Base-by-base conservation (phyloP, 2,888 invertebrate species). In the Lypha dubia region DNA sequence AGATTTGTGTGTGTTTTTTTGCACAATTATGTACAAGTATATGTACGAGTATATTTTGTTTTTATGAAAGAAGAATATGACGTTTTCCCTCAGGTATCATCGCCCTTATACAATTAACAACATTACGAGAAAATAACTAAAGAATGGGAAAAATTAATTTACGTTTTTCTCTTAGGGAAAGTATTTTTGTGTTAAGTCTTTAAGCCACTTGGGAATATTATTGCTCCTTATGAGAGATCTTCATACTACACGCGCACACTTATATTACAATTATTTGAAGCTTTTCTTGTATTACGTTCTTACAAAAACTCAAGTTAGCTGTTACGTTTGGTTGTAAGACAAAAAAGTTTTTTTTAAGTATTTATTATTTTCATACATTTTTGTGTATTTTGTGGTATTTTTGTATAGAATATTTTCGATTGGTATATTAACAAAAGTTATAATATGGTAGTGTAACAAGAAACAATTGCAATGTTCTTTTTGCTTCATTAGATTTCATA, bases 1-100 rank as follows among this genome's bases (percentile, higher is more conserved):
- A 80, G 84, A 67, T 79, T 79, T 75, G 44, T 75, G 17, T 60
- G 20, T 38, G 38, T 60, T 38, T 28, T 79, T 79, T 68, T 22
- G n/a, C n/a, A n/a, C n/a, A n/a, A n/a, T n/a, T n/a, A n/a, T n/a
- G n/a, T n/a, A n/a, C n/a, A n/a, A n/a, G n/a, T 46, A 35, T 35
- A 60, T 46, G 67, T 51, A 15, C 22, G 44, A 2, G 51, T 49
- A 20, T 8, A 20, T 49, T 20, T 8, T 49, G 49, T 49, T 17
- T 49, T 49, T 17, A 49, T 44, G 13, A 17, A 28, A 24, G 28
- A 20, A 44, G 17, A 46, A 53, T 22, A 17, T 38, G 44, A 17
- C 53, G 35, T 51, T 44, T 8, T 3, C 65, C 41, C 49, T n/a
- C 8, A 22, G 65, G 62, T 28, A 60, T 51, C 22, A 41, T 46